Conservation (phyloP, 1,140 invertebrate species). For the Ceratina australensis region DNA sequence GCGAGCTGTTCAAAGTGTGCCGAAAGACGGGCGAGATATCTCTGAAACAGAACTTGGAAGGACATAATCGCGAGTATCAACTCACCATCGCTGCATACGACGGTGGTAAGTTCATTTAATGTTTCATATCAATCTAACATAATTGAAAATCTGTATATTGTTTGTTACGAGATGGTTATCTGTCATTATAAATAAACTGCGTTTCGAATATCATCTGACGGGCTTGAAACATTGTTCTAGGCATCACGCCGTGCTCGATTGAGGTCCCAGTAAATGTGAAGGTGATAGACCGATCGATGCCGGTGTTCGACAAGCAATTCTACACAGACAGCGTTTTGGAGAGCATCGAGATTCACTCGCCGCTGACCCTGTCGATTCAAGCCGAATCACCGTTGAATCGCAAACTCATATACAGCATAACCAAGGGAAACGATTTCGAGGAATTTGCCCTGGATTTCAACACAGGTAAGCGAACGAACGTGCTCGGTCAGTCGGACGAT, state of each 20-base stretch:
- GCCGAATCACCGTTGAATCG: slow-evolving; percentile 90
- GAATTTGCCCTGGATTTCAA: slow-evolving; percentile 92
- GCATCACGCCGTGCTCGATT: slow-evolving; percentile 88
- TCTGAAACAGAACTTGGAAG: slow-evolving; percentile 91
- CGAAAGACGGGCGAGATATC: slow-evolving; percentile 92
- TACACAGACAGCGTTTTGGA: slow-evolving; percentile 91
- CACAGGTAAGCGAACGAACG: slow-evolving; percentile 86
- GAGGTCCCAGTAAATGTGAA: slow-evolving; percentile 91
- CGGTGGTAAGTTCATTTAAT: slow-evolving; percentile 83
- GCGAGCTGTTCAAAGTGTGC: slow-evolving; percentile 93
- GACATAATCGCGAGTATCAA: slow-evolving; percentile 90
- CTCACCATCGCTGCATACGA: slow-evolving; percentile 94
- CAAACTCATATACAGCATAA: slow-evolving; percentile 86
- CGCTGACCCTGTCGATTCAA: slow-evolving; percentile 87
- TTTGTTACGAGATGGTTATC: too few relatives aligned
- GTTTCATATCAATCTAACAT: too few relatives aligned
- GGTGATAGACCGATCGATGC: slow-evolving; percentile 92
- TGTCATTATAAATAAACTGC: too few relatives aligned
- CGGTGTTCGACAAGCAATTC: slow-evolving; percentile 92
- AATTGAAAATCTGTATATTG: too few relatives aligned
- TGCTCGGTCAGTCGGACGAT: background rate
- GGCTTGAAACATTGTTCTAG: slow-evolving; percentile 75
- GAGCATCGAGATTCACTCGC: slow-evolving; percentile 89
- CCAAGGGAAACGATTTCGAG: slow-evolving; percentile 88
- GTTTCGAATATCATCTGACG: slow-evolving; percentile 1